phyloP scores from a whole-genome alignment of 1,140 invertebrate species.

The Eriocheir sinensis region DNA sequence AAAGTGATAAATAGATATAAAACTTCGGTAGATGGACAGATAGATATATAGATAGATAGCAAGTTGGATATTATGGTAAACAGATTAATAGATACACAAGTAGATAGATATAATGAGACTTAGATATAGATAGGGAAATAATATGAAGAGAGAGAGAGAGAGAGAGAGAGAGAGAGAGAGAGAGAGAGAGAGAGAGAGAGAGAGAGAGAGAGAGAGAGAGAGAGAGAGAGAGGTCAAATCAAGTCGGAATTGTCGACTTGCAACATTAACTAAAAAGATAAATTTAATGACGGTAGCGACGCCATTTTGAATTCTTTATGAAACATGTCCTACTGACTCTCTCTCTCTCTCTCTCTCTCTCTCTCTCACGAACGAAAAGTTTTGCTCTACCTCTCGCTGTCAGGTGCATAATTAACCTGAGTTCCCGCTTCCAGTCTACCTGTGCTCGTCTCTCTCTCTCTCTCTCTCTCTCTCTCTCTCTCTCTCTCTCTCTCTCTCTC shows the following conservation, averaged over 20 bases:
- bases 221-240: neutral
- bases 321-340: neutral
- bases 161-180: constrained; percentile 22
- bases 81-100: neutral
- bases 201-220: neutral
- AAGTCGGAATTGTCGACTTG: neutral
- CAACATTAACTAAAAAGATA: neutral
- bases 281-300: neutral
- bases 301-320: neutral
- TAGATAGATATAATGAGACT: neutral
- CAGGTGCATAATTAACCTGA: too few species aligned
- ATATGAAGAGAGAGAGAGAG: neutral
- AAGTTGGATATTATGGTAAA: neutral
- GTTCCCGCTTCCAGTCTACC: too few species aligned
- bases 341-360: constrained; percentile 22
- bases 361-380: neutral
- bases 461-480: neutral
- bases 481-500: neutral
- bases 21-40: neutral
- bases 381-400: too few species aligned
- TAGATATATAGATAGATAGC: neutral
- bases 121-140: neutral
- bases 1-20: neutral
- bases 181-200: neutral
- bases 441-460: neutral